A percentile compares a stretch with the other conserved stretches of the same genome.
Evolutionary conservation across 1,140 invertebrate genomes (phyloP).

Genomic region (Camponotus vicinus): DNA sequence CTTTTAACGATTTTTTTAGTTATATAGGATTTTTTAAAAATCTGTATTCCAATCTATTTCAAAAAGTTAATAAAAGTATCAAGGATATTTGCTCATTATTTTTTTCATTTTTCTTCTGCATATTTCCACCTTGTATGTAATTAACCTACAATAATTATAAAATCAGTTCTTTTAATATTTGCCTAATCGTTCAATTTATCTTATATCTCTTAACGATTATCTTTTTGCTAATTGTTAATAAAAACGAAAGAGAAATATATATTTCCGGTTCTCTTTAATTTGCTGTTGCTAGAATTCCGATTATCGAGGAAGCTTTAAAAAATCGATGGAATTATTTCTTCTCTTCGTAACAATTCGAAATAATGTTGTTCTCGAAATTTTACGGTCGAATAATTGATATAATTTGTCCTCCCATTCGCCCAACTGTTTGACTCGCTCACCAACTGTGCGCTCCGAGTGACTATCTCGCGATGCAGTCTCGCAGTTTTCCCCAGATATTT

Average conservation of each 20-base stretch:
- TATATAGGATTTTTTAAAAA: background rate
- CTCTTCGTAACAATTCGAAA: background rate
- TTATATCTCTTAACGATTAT: background rate
- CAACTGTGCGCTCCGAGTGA: conserved; percentile 59
- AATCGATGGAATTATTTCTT: background rate
- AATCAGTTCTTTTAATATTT: background rate
- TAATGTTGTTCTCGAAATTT: conserved; percentile 38
- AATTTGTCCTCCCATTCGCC: conserved; percentile 50
- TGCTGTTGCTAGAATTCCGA: background rate
- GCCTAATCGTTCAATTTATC: background rate
- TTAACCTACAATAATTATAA: background rate
- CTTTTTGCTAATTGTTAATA: background rate
- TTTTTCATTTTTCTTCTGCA: background rate
- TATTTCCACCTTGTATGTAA: background rate
- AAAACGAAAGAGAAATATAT: background rate
- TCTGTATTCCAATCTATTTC: background rate
- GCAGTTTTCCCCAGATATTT: conserved; percentile 80
- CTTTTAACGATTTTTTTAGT: background rate
- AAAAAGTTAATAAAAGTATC: background rate
- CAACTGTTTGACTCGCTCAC: conserved; percentile 41
- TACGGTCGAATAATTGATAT: conserved; percentile 33
- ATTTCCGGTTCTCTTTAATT: background rate
- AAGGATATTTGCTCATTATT: background rate
- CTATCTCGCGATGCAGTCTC: conserved; percentile 73
- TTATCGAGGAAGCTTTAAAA: conserved; percentile 15